A percentile compares a stretch with the other conserved stretches of the same genome.
These are phyloP conservation scores for Hippocampus barbouri DNA, from an alignment of 2,113 vertebrate genomes.

Conservation along the genomic window DNA sequence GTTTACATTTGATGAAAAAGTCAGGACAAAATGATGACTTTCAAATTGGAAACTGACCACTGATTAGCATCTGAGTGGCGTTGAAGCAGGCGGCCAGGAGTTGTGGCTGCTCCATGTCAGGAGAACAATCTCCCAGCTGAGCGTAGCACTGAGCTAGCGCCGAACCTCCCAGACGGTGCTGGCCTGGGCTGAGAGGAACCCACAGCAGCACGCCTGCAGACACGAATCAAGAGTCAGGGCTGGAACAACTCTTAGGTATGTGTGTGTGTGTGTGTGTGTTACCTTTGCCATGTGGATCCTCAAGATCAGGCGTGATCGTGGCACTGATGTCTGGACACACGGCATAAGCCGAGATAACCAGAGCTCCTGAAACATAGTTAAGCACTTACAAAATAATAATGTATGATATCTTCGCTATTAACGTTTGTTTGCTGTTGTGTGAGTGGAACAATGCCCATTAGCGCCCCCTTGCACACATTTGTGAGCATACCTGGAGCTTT, in stretches of 20 bases:
- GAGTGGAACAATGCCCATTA: too few relatives aligned
- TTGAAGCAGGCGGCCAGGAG: conserved; percentile 76
- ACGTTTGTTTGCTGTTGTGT: too few relatives aligned
- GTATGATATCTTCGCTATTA: not conserved
- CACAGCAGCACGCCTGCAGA: conserved; percentile 79
- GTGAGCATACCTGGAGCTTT: conserved; percentile 80
- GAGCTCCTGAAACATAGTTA: conserved; percentile 69
- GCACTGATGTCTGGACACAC: conserved; percentile 88
- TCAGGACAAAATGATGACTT: not conserved
- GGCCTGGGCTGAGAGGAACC: conserved; percentile 75
- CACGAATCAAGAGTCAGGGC: conserved; percentile 15
- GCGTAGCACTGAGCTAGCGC: conserved; percentile 87
- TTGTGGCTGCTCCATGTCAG: conserved; percentile 79
- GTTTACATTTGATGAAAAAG: not conserved
- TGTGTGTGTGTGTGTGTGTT: conserved; percentile 20
- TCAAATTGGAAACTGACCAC: conserved; percentile 60
- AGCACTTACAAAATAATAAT: not conserved
- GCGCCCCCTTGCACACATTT: too few relatives aligned
- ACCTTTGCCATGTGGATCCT: conserved; percentile 81
- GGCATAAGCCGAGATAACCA: conserved; percentile 88
- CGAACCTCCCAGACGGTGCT: conserved; percentile 81
- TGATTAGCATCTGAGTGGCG: conserved; percentile 79
- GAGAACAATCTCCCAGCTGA: conserved; percentile 82
- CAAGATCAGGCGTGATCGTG: conserved; percentile 89
- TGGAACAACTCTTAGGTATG: not conserved